These are phyloP conservation scores for Anoplophora glabripennis DNA, from an alignment of 1,140 invertebrate species.

Conservation along the genomic window DNA sequence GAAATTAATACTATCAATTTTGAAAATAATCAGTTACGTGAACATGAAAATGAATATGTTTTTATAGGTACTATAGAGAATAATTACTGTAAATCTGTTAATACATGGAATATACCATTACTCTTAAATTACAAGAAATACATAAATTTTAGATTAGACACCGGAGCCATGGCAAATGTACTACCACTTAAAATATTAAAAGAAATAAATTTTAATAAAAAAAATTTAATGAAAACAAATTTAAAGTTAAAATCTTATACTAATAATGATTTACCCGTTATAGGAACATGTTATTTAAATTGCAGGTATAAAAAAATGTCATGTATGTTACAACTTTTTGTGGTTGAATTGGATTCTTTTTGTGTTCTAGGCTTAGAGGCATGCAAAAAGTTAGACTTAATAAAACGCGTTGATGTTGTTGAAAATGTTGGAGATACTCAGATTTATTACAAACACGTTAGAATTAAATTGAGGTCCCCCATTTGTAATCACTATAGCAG, in stretches of 20 bases:
- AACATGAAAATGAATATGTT: background rate
- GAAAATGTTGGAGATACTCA: too few relatives aligned
- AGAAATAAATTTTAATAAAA: background rate
- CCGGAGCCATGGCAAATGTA: constrained; percentile 7
- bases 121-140: background rate
- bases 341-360: constrained; percentile 4
- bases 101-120: background rate
- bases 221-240: background rate
- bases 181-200: constrained; percentile 7
- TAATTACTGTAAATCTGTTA: background rate
- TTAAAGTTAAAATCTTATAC: constrained; percentile 18
- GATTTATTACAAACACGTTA: constrained; percentile 29
- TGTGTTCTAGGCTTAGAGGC: too few relatives aligned
- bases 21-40: background rate
- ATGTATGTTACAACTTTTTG: constrained; percentile 17
- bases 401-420: constrained; percentile 6
- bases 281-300: background rate
- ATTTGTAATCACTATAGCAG: constrained; percentile 46
- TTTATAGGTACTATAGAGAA: background rate
- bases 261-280: constrained; percentile 1
- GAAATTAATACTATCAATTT: background rate
- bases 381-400: constrained; percentile 15
- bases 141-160: constrained; percentile 10
- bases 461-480: constrained; percentile 26
- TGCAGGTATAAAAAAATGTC: constrained; percentile 1